Evolutionary conservation across 2,797 vertebrate species (phyloP).

Genomic region (Pipistrellus pipistrellus): DNA sequence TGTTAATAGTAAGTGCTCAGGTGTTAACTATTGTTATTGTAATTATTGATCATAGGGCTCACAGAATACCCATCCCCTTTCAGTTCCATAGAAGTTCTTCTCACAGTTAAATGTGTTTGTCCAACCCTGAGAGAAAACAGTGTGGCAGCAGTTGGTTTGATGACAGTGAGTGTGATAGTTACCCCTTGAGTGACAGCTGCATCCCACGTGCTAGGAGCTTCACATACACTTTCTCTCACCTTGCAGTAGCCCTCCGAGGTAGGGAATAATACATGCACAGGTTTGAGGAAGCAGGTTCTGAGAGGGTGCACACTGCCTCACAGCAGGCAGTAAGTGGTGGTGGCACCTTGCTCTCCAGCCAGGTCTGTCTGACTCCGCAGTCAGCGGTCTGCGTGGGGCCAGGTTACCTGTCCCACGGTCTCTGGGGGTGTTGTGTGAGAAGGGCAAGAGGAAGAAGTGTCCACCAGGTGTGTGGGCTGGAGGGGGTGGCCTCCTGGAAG

Average conservation of each 20-base stretch:
- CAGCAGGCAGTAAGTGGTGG: background rate
- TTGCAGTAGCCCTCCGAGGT: background rate
- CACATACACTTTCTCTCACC: background rate
- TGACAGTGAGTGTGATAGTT: background rate
- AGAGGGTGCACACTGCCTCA: background rate
- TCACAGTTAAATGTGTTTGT: slow-evolving; percentile 3
- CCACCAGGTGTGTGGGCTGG: background rate
- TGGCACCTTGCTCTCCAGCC: background rate
- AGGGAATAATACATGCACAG: background rate
- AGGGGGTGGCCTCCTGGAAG: background rate
- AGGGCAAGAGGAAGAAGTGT: background rate
- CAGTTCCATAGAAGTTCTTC: background rate
- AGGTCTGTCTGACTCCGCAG: background rate
- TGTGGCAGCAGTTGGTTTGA: background rate
- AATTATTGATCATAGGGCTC: background rate
- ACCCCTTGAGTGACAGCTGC: background rate
- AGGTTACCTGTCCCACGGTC: background rate
- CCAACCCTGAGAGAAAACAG: background rate
- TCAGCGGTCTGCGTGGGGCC: fast-evolving
- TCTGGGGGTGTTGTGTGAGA: background rate
- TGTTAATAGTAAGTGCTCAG: background rate
- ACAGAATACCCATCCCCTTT: background rate
- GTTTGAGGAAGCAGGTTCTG: background rate
- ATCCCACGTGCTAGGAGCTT: background rate
- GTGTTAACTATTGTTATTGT: slow-evolving; percentile 4